These are phyloP conservation scores for Sclerurus mexicanus DNA, from an alignment of 2,113 vertebrate genomes.

Conservation along the genomic window DNA sequence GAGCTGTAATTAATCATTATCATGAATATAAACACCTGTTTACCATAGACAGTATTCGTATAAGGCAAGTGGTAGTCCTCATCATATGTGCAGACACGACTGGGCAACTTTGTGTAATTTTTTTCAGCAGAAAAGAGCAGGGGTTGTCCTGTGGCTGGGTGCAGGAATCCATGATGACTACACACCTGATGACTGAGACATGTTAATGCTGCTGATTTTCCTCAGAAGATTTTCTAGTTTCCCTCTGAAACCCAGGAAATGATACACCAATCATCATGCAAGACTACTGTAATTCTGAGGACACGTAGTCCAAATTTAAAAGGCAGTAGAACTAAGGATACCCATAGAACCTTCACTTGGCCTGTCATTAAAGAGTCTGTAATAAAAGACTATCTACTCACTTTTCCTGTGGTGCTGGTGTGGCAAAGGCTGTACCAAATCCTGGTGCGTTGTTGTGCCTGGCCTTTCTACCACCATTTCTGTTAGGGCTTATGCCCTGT, in stretches of 20 bases:
- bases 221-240: neutral
- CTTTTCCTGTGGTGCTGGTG: neutral
- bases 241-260: neutral
- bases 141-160: neutral
- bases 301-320: neutral
- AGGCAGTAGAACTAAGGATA: neutral
- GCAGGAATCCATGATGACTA: rapidly evolving
- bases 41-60: neutral
- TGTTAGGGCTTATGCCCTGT: rapidly evolving
- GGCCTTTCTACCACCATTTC: neutral
- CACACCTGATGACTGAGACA: no score
- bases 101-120: neutral
- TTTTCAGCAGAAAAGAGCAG: neutral
- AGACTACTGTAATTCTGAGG: neutral
- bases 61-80: neutral
- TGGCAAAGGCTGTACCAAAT: neutral
- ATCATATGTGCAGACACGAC: rapidly evolving
- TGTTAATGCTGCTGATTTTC: neutral
- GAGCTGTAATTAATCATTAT: neutral
- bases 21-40: neutral
- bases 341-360: neutral
- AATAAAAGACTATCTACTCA: neutral
- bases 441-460: neutral
- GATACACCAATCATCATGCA: neutral
- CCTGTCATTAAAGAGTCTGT: neutral